These are phyloP conservation scores for Corythornis madagascariensis DNA, from an alignment of 2,113 vertebrate species.

Conservation along the genomic window DNA sequence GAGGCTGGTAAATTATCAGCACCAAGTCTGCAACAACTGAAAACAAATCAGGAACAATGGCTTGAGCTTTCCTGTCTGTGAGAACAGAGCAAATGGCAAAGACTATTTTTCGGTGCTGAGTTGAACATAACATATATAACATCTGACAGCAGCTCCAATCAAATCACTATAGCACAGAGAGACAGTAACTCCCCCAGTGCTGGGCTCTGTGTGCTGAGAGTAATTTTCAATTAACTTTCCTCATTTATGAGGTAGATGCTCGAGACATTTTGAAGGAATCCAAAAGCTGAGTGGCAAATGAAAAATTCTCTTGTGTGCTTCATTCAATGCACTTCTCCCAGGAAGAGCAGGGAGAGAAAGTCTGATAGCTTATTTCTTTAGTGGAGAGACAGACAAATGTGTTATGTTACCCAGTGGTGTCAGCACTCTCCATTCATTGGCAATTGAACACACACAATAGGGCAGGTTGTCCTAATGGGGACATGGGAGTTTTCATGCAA, in stretches of 20 bases:
- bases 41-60: constrained; percentile 52
- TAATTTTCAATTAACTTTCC: constrained; percentile 43
- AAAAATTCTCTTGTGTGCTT: background rate
- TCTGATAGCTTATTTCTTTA: constrained; percentile 5
- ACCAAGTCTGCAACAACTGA: background rate
- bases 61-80: background rate
- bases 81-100: constrained; percentile 32
- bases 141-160: constrained; percentile 62
- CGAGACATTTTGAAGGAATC: background rate
- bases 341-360: background rate
- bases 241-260: constrained; percentile 2
- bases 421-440: background rate
- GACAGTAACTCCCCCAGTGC: constrained; percentile 2
- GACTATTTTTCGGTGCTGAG: background rate
- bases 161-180: background rate
- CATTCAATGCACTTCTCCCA: background rate
- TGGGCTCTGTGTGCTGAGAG: background rate
- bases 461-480: background rate
- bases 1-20: constrained; percentile 16
- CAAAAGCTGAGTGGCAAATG: background rate
- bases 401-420: background rate
- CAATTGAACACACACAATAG: background rate
- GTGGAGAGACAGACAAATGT: background rate
- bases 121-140: constrained; percentile 48
- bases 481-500: background rate